Conservation (phyloP, 2,888 invertebrate genomes). For the Nomada flava region DNA sequence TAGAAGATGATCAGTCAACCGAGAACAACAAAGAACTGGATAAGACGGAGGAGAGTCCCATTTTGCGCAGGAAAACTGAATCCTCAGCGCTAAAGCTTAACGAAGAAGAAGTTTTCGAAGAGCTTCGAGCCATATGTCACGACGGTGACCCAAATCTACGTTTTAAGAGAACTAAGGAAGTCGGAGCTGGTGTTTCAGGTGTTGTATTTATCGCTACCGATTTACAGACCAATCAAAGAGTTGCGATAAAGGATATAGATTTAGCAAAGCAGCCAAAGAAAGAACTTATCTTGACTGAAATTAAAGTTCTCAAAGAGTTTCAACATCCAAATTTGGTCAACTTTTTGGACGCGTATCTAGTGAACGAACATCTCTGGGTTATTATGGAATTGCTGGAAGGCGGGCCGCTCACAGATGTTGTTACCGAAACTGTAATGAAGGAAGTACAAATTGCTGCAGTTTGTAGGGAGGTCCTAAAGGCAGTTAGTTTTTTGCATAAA, state of each 20-base stretch:
- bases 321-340: conserved; percentile 98
- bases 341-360: conserved; percentile 96
- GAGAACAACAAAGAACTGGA: conserved; percentile 38
- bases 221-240: conserved; percentile 89
- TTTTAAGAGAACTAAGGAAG: conserved; percentile 92
- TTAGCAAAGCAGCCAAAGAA: conserved; percentile 97
- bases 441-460: conserved; percentile 98
- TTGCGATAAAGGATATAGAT: conserved; percentile 98
- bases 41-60: conserved; percentile 85
- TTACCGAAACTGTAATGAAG: conserved; percentile 98
- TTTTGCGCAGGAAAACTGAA: conserved; percentile 87
- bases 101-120: conserved; percentile 91
- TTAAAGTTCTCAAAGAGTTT: conserved; percentile 95
- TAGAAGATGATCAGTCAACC: conserved; percentile 67
- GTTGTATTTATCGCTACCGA: conserved; percentile 96
- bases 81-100: conserved; percentile 86
- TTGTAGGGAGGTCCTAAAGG: conserved; percentile 94
- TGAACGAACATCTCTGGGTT: conserved; percentile 97
- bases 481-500: conserved; percentile 94
- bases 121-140: conserved; percentile 92
- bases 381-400: conserved; percentile 98
- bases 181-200: conserved; percentile 97
- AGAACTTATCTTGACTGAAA: conserved; percentile 97
- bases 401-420: conserved; percentile 98
- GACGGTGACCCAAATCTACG: conserved; percentile 92